phyloP scores from a whole-genome alignment of 2,113 vertebrate species.

The Sphyrna mokarran region DNA sequence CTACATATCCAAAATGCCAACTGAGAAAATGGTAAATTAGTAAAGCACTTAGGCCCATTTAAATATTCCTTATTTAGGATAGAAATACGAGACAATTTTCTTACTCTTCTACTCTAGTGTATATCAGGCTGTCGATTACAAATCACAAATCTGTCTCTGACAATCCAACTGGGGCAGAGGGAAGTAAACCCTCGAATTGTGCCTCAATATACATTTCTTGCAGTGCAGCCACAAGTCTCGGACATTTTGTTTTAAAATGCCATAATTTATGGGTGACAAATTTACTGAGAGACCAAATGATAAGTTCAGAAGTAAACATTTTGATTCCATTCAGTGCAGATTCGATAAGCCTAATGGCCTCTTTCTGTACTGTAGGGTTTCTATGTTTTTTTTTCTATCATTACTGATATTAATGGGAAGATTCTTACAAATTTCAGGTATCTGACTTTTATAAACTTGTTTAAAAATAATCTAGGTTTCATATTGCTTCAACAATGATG shows the following conservation, averaged over 20 bases:
- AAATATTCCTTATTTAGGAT: neutral
- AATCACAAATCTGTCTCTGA: neutral
- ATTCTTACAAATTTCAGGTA: constrained; percentile 32
- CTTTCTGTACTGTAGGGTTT: no score
- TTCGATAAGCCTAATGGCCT: no score
- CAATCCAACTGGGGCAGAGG: neutral
- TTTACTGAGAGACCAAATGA: neutral
- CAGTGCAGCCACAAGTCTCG: neutral
- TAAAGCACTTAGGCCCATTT: neutral
- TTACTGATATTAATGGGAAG: neutral
- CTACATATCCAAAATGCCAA: neutral
- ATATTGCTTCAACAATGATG: neutral
- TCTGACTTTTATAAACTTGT: constrained; percentile 4
- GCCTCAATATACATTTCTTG: neutral
- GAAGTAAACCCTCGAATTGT: no score
- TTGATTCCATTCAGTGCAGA: no score
- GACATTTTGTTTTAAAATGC: neutral
- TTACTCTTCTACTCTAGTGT: neutral
- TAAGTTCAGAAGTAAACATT: neutral
- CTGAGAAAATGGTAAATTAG: neutral
- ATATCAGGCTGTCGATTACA: neutral
- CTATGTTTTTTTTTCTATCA: no score
- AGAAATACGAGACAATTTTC: neutral
- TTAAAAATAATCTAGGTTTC: neutral
- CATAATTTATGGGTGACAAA: neutral